Base-by-base conservation (phyloP, 2,797 vertebrate species). In the Enteromius anoplus region DNA sequence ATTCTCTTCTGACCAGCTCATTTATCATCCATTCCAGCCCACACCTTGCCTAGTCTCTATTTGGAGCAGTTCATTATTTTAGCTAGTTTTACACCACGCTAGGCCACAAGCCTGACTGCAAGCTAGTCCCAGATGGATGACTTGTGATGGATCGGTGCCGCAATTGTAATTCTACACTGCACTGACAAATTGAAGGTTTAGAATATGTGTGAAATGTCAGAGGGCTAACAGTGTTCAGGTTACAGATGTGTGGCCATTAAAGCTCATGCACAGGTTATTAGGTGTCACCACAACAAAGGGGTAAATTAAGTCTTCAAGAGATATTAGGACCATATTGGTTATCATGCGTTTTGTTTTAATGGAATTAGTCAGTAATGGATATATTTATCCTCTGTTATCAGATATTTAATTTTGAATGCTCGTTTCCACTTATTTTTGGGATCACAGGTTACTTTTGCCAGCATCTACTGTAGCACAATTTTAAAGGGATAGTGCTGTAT, bases 21-120 rank as follows among this genome's bases (percentile, higher is more conserved):
- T 87, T 86, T 78, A 89, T 88, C 85, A 86, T 86, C 72, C 37
- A 14, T 62, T 45, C 60, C 29, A 40, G 78, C 37, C 51, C n/a
- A 75, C 86, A 85, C 77, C 80, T 85, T 73, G 34, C 73, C 34
- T 81, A 75, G 45, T 79, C 75, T 80, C 49, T 58, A 21, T 75
- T 68, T 82, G 83, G 47, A 80, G 71, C 87, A 82, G 86, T 90
- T 91, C 87, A 92, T 91, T 92, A 91, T 73, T 55, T 76, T 84
- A 81, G 86, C 88, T 83, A 83, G 85, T 86, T 91, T 90, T 83
- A 86, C 78, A 86, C 62, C 70, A 37, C 53, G 72, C 83, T 85
- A 17, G 37, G 71, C 69, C 70, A 80, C 78, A 72, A 78, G 69
- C 68, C 82, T 88, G 91, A 91, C 86, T 87, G 86, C 37, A 7